phyloP scores from a whole-genome alignment of 2,797 vertebrate genomes.

The Simalia tracyae region DNA sequence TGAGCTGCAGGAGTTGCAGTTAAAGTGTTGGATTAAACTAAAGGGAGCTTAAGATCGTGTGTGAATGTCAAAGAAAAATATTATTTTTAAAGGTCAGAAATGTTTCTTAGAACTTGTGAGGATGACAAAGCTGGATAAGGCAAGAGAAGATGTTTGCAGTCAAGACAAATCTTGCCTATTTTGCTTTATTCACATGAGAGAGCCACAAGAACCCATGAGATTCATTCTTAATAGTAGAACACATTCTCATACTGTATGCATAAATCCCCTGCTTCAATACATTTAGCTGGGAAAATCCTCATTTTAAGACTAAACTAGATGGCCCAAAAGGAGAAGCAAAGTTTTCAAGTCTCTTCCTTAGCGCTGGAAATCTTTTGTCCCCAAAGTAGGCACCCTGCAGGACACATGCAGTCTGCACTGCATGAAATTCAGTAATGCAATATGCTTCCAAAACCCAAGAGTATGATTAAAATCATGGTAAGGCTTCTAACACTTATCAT shows the following conservation, averaged over 20 bases:
- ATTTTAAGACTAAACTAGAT: neutral
- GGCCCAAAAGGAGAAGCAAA: neutral
- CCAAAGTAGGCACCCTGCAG: neutral
- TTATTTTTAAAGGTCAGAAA: constrained; percentile 51
- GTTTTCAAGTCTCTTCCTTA: neutral
- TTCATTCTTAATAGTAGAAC: neutral
- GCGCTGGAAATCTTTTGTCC: neutral
- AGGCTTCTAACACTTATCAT: neutral
- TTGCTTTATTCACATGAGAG: neutral
- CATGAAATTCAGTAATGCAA: neutral
- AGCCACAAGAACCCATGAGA: neutral
- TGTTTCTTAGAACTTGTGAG: constrained; percentile 31
- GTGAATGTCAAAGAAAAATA: constrained; percentile 32
- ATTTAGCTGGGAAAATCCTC: neutral
- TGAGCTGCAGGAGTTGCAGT: constrained; percentile 36
- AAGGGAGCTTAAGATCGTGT: constrained; percentile 32
- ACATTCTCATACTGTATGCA: neutral
- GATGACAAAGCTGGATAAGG: neutral
- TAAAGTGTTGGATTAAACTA: constrained; percentile 28
- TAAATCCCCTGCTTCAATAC: neutral
- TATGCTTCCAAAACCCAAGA: neutral
- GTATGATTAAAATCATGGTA: neutral
- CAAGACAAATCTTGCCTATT: neutral
- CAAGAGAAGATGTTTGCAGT: neutral
- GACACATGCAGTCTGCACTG: neutral